Conservation (phyloP, 1,140 invertebrate genomes). For the Leguminivora glycinivorella region DNA sequence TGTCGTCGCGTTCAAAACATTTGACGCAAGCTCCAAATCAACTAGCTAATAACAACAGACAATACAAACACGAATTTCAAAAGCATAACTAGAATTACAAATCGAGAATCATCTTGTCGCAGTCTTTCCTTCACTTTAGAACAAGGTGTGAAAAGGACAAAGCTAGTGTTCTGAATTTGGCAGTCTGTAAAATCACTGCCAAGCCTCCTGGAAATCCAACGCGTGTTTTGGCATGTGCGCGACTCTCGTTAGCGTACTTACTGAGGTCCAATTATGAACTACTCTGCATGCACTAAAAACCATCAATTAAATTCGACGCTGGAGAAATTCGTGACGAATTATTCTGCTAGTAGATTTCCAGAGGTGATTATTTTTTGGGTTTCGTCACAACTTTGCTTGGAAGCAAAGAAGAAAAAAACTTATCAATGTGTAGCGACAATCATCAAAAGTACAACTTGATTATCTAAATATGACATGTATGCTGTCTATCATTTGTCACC, state of each 20-base stretch:
- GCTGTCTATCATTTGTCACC: no score
- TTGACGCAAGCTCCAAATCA: background rate
- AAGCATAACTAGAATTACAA: background rate
- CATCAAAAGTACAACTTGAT: no score
- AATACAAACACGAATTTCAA: constrained; percentile 1
- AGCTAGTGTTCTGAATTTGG: constrained; percentile 37
- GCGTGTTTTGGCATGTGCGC: constrained; percentile 55
- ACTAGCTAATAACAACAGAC: constrained; percentile 11
- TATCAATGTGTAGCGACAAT: no score
- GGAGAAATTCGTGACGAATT: constrained; percentile 43
- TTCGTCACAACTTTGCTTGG: background rate
- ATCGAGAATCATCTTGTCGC: background rate
- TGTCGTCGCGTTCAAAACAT: constrained; percentile 4
- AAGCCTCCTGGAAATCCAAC: constrained; percentile 51
- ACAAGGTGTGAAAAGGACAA: background rate
- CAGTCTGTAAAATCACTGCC: constrained; percentile 46
- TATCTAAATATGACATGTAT: no score
- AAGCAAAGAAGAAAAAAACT: no score
- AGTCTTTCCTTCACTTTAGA: background rate
- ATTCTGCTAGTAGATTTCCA: constrained; percentile 17
- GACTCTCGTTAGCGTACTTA: constrained; percentile 54
- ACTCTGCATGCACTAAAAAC: constrained; percentile 47
- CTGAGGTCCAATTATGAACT: constrained; percentile 53
- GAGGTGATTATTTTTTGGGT: constrained; percentile 8
- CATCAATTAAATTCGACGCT: constrained; percentile 50